phyloP scores from a whole-genome alignment of 2,113 vertebrate genomes.

The Xenopus borealis region DNA sequence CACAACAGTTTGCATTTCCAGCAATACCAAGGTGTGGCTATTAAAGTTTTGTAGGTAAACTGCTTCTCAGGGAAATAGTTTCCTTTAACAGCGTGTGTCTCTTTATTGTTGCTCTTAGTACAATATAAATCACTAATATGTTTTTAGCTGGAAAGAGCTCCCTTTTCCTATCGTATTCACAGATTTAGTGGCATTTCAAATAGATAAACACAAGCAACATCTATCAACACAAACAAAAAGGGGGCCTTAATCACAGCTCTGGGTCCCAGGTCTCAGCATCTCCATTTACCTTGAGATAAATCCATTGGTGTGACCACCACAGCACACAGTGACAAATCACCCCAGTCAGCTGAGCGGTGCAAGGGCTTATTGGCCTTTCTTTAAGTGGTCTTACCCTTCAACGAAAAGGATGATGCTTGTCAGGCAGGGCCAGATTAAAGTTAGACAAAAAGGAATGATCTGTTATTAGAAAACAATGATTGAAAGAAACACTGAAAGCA shows the following conservation, averaged over 20 bases:
- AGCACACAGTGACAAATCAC: constrained; percentile 95
- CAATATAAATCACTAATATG: constrained; percentile 97
- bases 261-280: constrained; percentile 86
- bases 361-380: constrained; percentile 96
- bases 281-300: constrained; percentile 99
- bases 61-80: constrained; percentile 82
- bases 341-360: constrained; percentile 85
- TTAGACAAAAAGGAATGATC: constrained; percentile 99
- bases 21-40: constrained; percentile 75
- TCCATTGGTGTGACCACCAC: constrained; percentile 96
- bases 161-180: constrained; percentile 91
- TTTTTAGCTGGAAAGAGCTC: constrained; percentile 79
- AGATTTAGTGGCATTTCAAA: constrained; percentile 99
- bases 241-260: constrained; percentile 96
- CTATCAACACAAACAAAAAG: constrained; percentile 96
- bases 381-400: constrained; percentile 98
- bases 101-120: constrained; percentile 96
- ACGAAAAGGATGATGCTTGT: constrained; percentile 98
- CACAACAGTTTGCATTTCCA: neutral
- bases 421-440: constrained; percentile 98
- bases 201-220: constrained; percentile 99
- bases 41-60: constrained; percentile 75
- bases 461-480: constrained; percentile 98
- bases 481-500: constrained; percentile 90
- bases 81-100: constrained; percentile 81